Conservation (phyloP, 1,140 invertebrate genomes). For the Aporrectodea caliginosa region DNA sequence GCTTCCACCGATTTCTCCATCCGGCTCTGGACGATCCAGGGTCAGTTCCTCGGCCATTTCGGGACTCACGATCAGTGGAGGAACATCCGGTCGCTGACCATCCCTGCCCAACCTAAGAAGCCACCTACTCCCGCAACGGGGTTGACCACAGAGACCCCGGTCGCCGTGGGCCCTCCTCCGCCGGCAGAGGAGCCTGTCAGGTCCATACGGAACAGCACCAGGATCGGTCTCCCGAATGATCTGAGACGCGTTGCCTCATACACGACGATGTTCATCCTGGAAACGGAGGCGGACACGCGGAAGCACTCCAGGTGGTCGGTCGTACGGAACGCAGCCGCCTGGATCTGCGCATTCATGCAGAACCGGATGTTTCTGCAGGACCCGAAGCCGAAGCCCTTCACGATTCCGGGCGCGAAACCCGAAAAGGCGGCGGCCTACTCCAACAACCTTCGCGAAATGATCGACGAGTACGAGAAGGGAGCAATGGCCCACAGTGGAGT, state of each 20-base stretch:
- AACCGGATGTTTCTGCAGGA: background rate
- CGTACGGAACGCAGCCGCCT: conserved; percentile 7
- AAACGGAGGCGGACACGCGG: conserved; percentile 12
- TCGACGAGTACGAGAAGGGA: conserved; percentile 8
- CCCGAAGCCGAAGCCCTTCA: background rate
- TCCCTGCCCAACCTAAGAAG: too few species aligned
- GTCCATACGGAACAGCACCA: background rate
- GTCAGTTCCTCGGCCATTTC: conserved; percentile 21
- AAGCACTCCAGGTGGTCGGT: background rate
- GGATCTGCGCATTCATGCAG: background rate
- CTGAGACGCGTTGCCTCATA: conserved; percentile 10
- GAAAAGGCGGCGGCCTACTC: conserved; percentile 12
- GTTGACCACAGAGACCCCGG: background rate
- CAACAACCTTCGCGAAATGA: conserved; percentile 17
- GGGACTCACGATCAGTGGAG: conserved; percentile 20
- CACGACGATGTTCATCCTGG: conserved; percentile 24
- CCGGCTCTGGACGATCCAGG: conserved; percentile 25
- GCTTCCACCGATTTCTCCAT: conserved; percentile 19
- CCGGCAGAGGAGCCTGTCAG: background rate
- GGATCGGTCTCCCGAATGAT: conserved; percentile 12
- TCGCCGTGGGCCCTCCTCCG: background rate
- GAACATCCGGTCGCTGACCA: background rate
- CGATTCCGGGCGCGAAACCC: background rate
- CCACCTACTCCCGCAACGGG: too few species aligned
- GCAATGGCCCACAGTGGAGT: background rate